phyloP scores from a whole-genome alignment of 2,888 invertebrate genomes.

The Acronicta psi region DNA sequence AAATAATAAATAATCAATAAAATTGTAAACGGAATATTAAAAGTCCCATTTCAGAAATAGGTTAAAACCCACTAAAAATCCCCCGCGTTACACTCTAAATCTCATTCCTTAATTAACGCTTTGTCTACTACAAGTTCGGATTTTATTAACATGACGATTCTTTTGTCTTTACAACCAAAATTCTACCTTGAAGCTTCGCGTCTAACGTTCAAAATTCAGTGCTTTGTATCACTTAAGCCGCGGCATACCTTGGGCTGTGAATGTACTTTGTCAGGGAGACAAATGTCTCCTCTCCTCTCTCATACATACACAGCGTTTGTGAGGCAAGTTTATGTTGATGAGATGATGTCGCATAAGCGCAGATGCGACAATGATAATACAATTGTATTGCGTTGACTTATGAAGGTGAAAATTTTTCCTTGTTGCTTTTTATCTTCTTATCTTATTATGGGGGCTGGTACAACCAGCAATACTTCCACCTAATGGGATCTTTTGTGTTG shows the following conservation, averaged over 20 bases:
- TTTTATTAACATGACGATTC: conserved; percentile 70
- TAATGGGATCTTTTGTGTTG: no score
- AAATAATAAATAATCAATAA: not conserved
- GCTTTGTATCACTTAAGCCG: conserved; percentile 27
- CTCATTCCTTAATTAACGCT: conserved; percentile 73
- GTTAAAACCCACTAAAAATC: conserved; percentile 51
- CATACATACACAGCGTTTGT: conserved; percentile 68
- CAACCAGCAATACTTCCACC: no score
- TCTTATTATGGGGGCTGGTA: no score
- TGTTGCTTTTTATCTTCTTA: no score
- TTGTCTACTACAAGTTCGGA: conserved; percentile 65
- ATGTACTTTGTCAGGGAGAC: conserved; percentile 74
- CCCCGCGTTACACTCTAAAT: conserved; percentile 59
- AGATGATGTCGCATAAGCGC: conserved; percentile 43
- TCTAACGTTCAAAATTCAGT: conserved; percentile 35
- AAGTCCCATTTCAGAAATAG: conserved; percentile 39
- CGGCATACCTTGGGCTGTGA: conserved; percentile 68
- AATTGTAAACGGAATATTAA: conserved; percentile 5
- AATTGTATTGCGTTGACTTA: conserved; percentile 35
- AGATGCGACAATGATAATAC: conserved; percentile 55
- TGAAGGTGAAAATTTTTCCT: conserved; percentile 18
- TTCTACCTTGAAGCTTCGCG: conserved; percentile 8
- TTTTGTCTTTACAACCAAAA: conserved; percentile 12
- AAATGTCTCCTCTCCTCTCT: conserved; percentile 73
- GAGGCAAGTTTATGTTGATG: conserved; percentile 60